phyloP scores from a whole-genome alignment of 2,888 invertebrate species.

The Toxonevra muliebris region DNA sequence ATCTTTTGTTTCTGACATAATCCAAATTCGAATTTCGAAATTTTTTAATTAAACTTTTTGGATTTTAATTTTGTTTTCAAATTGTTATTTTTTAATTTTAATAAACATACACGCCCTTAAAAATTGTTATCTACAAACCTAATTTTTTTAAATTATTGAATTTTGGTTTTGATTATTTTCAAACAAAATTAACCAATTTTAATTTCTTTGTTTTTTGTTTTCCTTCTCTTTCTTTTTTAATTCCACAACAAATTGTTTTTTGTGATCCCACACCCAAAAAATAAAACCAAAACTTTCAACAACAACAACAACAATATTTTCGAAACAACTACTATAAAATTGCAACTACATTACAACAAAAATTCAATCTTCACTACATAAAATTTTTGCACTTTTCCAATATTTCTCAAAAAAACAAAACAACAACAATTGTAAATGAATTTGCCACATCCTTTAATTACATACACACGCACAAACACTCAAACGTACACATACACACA shows the following conservation, averaged over 20 bases:
- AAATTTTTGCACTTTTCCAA: conserved; percentile 13
- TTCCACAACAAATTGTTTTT: conserved; percentile 27
- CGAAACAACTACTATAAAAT: conserved; percentile 6
- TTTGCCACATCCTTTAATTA: not conserved
- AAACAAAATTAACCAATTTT: conserved; percentile 8
- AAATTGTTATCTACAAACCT: no score
- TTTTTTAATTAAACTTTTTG: no score
- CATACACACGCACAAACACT: conserved; percentile 5
- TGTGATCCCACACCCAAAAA: conserved; percentile 21
- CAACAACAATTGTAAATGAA: conserved; percentile 20
- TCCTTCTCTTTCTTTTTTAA: conserved; percentile 36
- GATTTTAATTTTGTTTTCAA: no score
- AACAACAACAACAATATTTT: conserved; percentile 22
- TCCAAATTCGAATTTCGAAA: no score
- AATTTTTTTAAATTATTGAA: not conserved
- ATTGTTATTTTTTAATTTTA: no score
- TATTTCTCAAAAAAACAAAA: conserved; percentile 18
- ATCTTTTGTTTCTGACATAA: no score
- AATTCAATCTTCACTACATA: no score
- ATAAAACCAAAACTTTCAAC: conserved; percentile 21
- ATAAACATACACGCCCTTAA: no score
- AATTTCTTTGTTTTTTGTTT: conserved; percentile 35
- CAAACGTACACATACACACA: conserved; percentile 2
- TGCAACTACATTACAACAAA: conserved; percentile 8
- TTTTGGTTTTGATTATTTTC: not conserved